A percentile compares a stretch with the other conserved stretches of the same genome.
These are phyloP conservation scores for Chaenodraco wilsoni DNA, from an alignment of 2,797 vertebrate genomes.

Conservation along the genomic window DNA sequence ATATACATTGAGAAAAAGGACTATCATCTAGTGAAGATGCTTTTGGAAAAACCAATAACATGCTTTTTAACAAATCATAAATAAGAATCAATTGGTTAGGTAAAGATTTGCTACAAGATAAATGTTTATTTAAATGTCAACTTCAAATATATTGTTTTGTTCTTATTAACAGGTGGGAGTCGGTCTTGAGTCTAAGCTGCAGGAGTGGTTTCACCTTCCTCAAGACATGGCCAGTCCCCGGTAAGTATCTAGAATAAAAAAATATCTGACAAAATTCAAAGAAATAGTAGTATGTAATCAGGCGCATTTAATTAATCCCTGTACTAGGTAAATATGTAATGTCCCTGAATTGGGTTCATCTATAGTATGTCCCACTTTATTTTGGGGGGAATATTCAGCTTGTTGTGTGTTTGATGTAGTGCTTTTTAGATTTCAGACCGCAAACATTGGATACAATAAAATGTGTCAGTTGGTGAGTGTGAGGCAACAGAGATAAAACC, in stretches of 20 bases:
- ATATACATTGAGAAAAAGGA: background rate
- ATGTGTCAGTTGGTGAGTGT: background rate
- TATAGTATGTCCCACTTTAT: background rate
- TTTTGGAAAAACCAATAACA: no score
- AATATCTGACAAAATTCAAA: background rate
- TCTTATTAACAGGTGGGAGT: conserved; percentile 87
- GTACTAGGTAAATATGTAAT: no score
- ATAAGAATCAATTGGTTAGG: background rate
- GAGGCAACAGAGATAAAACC: background rate
- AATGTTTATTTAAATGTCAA: background rate
- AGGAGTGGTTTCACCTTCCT: conserved; percentile 96
- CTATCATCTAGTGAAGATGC: background rate
- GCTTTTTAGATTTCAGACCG: background rate
- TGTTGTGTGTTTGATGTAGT: background rate
- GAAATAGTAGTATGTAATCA: background rate
- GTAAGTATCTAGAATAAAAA: conserved; percentile 72
- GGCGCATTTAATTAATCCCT: background rate
- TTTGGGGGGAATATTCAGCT: background rate
- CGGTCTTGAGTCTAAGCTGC: conserved; percentile 93
- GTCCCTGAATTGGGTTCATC: background rate
- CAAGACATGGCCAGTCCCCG: conserved; percentile 96
- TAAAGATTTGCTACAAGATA: conserved; percentile 2
- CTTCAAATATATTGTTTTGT: background rate
- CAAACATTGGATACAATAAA: background rate
- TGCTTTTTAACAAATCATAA: no score